Evolutionary conservation across 1,140 invertebrate species (phyloP), one percentile per base, ranked within the genome.

Genomic region (Pseudoatta argentina): DNA sequence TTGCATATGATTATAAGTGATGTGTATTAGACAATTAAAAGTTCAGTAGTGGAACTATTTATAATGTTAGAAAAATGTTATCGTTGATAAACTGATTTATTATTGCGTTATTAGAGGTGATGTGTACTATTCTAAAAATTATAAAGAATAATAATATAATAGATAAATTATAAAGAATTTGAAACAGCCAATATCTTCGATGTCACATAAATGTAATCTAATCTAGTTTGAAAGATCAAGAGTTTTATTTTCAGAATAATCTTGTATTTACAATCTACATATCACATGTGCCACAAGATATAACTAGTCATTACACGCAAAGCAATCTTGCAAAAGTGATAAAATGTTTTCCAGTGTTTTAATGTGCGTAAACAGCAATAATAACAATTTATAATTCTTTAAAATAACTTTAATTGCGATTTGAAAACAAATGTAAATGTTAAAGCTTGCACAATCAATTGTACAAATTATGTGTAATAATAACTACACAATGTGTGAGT

Each of bases 401-500:
- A 39, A 81, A 81, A 24, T 71, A 69, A 79, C 27, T 79, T 69
- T 39, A 69, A 81, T 55, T 69, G n/a, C 16, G 48, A 53, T 14
- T 78, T 66, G 44, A 21, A 44, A 24, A 24, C 6, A 59, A 72
- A 81, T 82, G 24, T 82, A 73, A 75, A 75, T 51, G 63, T 59
- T 75, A 18, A 83, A 73, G 44, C 69, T 83, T 83, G 69, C 69
- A 81, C 64, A 83, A 73, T 61, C 27, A 30, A 30, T 75, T 61
- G 55, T 59, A 73, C 69, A 73, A 63, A 75, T n/a, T 83, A 83
- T 51, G 59, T 83, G 51, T 81, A 71, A 71, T 27, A 81, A 81
- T 71, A 75, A 63, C 44, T 24, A 83, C n/a, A 30, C 24, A 48
- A 73, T 75, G 27, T 73, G 55, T 73, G 79, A 75, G 24, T 75